phyloP scores from a whole-genome alignment of 1,140 invertebrate species.

The Chionoecetes opilio region DNA sequence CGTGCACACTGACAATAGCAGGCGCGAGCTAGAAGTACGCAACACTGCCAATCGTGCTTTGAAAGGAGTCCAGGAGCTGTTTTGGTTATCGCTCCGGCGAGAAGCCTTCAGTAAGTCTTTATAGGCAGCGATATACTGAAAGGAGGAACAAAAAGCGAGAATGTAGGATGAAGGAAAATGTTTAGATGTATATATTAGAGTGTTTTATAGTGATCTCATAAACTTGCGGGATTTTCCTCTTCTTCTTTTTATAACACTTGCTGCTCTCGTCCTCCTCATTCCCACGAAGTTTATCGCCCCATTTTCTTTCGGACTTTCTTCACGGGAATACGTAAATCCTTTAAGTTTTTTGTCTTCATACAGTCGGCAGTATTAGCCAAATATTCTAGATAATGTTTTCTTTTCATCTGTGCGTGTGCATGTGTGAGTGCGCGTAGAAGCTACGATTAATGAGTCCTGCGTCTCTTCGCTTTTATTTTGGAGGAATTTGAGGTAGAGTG shows the following conservation, averaged over 20 bases:
- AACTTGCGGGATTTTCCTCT: too few species aligned
- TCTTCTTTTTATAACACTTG: neutral
- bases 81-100: neutral
- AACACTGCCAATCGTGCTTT: too few species aligned
- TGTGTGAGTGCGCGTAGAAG: neutral
- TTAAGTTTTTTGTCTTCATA: neutral
- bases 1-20: too few species aligned
- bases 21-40: too few species aligned
- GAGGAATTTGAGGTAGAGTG: conserved; percentile 13
- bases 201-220: neutral
- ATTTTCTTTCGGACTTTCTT: neutral
- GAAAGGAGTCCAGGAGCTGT: too few species aligned
- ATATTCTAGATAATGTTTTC: neutral
- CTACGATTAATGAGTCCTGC: neutral
- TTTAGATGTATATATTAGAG: neutral
- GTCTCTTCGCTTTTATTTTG: neutral
- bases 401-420: neutral
- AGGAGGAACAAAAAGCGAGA: neutral
- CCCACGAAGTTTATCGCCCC: neutral
- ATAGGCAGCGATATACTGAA: neutral
- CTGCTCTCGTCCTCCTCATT: neutral
- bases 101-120: too few species aligned
- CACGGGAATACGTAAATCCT: neutral
- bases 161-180: conserved; percentile 1
- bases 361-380: neutral